These are phyloP conservation scores for Mobula hypostoma DNA, from an alignment of 2,113 vertebrate genomes.

Conservation along the genomic window DNA sequence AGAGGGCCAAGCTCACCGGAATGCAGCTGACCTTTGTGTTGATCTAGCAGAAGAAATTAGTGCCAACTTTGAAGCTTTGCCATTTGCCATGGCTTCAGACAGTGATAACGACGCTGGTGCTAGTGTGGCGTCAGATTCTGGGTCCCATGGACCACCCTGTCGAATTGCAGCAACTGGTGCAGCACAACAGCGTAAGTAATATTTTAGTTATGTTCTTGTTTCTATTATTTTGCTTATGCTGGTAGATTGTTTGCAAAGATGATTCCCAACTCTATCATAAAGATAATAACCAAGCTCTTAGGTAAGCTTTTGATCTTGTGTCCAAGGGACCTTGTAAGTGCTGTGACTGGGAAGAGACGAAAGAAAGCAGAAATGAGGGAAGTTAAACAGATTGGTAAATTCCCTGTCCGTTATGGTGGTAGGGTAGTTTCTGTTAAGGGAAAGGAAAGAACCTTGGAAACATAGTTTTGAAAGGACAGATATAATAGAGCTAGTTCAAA, in stretches of 20 bases:
- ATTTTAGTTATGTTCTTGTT: not conserved
- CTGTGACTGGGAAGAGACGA: too few relatives aligned
- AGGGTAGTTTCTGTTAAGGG: too few relatives aligned
- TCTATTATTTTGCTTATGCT: not conserved
- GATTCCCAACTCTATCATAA: not conserved
- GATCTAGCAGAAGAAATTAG: slow-evolving; percentile 96
- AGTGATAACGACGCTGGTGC: slow-evolving; percentile 93
- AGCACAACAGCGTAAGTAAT: slow-evolving; percentile 73
- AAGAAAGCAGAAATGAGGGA: too few relatives aligned
- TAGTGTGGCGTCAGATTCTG: slow-evolving; percentile 87
- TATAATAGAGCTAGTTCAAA: too few relatives aligned
- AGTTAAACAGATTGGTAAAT: too few relatives aligned
- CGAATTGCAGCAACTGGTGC: slow-evolving; percentile 85
- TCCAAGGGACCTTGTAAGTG: too few relatives aligned
- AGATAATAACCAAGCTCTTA: not conserved
- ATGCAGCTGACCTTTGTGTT: slow-evolving; percentile 85
- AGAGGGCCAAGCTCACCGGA: slow-evolving; percentile 92
- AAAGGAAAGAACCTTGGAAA: too few relatives aligned
- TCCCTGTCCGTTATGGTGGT: too few relatives aligned
- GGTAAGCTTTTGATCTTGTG: not conserved
- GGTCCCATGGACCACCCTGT: slow-evolving; percentile 85
- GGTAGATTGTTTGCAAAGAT: not conserved
- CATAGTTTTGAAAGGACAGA: too few relatives aligned
- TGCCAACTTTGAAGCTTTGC: slow-evolving; percentile 91
- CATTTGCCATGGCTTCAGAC: slow-evolving; percentile 96